A percentile compares a stretch with the other conserved stretches of the same genome.
These are phyloP conservation scores for Triplophysa siluroides DNA, from an alignment of 2,113 vertebrate species.

Conservation along the genomic window DNA sequence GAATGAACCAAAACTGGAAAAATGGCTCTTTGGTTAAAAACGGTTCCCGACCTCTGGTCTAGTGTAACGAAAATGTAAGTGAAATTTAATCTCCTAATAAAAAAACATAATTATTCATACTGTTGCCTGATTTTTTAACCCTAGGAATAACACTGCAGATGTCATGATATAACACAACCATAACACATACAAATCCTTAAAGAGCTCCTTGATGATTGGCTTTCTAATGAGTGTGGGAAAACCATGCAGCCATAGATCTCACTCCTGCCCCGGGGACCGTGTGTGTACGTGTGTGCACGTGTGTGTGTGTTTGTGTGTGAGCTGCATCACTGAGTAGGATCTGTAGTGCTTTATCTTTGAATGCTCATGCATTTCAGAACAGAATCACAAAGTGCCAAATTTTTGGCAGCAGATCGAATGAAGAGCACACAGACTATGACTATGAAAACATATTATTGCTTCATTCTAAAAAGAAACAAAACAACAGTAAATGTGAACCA, in stretches of 20 bases:
- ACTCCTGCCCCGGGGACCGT: not conserved
- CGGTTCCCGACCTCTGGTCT: too few relatives aligned
- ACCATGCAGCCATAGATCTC: not conserved
- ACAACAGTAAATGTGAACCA: not conserved
- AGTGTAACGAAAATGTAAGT: too few relatives aligned
- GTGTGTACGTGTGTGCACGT: not conserved
- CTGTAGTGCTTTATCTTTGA: slow-evolving; percentile 65
- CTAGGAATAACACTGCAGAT: too few relatives aligned
- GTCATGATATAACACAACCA: not conserved
- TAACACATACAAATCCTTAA: not conserved
- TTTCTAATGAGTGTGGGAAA: slow-evolving; percentile 50
- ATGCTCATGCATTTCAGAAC: slow-evolving; percentile 59
- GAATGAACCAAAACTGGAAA: too few relatives aligned
- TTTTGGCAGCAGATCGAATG: slow-evolving; percentile 48
- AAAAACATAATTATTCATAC: too few relatives aligned
- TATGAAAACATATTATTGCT: not conserved
- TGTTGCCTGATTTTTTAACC: too few relatives aligned
- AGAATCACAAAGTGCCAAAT: slow-evolving; percentile 68
- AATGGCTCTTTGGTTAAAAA: too few relatives aligned
- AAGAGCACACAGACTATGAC: not conserved
- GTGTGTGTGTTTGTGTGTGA: slow-evolving; percentile 52
- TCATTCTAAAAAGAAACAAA: not conserved
- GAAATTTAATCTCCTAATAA: too few relatives aligned
- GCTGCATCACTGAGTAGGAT: slow-evolving; percentile 64
- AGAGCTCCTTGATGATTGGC: slow-evolving; percentile 11